Percentiles rank a stretch among this genome's conserved stretches.
Conservation (phyloP, 2,113 vertebrate genomes). For the Peromyscus californicus region DNA sequence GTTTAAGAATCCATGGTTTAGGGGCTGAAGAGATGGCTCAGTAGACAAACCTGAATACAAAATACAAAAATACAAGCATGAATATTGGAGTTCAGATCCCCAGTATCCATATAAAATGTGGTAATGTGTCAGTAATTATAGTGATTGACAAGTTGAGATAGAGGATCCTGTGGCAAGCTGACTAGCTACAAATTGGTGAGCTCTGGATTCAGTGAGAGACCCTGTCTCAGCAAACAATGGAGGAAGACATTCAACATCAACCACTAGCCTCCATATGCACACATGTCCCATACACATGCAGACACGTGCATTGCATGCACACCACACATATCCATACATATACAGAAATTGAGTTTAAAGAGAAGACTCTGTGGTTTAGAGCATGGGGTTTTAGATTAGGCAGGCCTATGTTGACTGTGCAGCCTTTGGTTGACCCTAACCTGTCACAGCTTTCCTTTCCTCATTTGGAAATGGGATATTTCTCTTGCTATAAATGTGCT, state of each 20-base stretch:
- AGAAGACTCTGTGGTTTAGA: not conserved
- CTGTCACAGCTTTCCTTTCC: not conserved
- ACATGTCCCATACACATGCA: not conserved
- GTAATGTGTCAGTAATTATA: not conserved
- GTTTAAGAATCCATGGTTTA: not conserved
- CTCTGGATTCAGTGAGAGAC: not conserved
- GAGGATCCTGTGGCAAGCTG: not conserved
- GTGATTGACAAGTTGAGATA: not conserved
- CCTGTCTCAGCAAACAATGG: not conserved
- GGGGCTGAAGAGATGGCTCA: not conserved
- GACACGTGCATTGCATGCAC: not conserved
- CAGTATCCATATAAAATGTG: not conserved
- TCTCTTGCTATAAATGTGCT: conserved; percentile 12
- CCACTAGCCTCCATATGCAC: not conserved
- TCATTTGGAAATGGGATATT: not conserved
- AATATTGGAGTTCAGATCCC: not conserved
- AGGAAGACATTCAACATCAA: not conserved
- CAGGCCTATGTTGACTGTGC: not conserved
- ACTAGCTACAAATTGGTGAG: not conserved
- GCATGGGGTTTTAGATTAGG: not conserved
- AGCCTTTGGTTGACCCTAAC: not conserved
- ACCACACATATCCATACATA: not conserved
- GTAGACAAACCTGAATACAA: too few relatives aligned
- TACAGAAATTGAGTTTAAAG: not conserved
- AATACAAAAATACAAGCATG: not conserved